These are phyloP conservation scores for Pristiophorus japonicus DNA, from an alignment of 2,113 vertebrate species.

Conservation along the genomic window DNA sequence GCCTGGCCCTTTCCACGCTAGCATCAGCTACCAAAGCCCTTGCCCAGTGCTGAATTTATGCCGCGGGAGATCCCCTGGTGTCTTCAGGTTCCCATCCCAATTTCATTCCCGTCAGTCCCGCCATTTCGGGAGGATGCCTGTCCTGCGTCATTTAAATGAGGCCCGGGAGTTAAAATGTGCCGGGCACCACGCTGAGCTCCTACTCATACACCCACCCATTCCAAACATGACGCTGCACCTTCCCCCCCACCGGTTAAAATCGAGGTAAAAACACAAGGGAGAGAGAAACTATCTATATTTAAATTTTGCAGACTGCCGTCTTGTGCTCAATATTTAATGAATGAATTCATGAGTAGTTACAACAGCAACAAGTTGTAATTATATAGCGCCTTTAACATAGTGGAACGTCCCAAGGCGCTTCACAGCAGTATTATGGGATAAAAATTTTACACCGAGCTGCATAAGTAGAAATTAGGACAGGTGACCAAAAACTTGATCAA, in stretches of 20 bases:
- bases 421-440: too few relatives aligned
- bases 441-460: too few relatives aligned
- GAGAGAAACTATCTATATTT: not conserved
- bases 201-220: too few relatives aligned
- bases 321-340: not conserved
- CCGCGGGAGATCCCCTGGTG: not conserved
- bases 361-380: too few relatives aligned
- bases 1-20: not conserved
- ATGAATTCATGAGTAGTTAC: not conserved
- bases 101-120: not conserved
- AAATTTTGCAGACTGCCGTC: not conserved
- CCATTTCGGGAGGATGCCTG: not conserved
- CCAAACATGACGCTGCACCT: too few relatives aligned
- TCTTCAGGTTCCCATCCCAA: not conserved
- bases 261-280: not conserved
- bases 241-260: not conserved
- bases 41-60: not conserved
- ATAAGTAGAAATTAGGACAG: too few relatives aligned
- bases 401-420: too few relatives aligned
- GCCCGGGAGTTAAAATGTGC: not conserved
- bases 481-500: too few relatives aligned
- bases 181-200: not conserved
- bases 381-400: too few relatives aligned
- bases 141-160: too few relatives aligned
- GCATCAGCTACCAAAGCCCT: not conserved